Evolutionary conservation across 2,797 vertebrate species (phyloP).

Genomic region (Microctenopoma stevenorrisi): DNA sequence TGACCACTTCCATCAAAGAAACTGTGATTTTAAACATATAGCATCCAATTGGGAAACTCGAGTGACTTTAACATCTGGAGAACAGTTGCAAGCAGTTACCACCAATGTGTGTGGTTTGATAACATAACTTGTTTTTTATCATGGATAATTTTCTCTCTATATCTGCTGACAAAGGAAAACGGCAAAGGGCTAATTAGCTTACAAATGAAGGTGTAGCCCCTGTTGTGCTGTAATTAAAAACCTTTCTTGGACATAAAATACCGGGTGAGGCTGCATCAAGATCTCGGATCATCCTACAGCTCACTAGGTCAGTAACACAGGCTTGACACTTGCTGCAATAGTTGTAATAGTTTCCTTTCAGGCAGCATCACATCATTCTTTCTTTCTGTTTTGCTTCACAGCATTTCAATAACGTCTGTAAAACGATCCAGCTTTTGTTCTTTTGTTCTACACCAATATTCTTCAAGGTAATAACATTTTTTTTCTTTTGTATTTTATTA

Average conservation of each 20-base stretch:
- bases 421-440: conserved; percentile 35
- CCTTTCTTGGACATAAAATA: conserved; percentile 17
- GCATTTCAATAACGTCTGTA: conserved; percentile 46
- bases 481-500: conserved; percentile 14
- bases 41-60: conserved; percentile 55
- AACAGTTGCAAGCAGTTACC: conserved; percentile 18
- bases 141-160: conserved; percentile 26
- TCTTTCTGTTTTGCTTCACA: conserved; percentile 49
- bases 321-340: conserved; percentile 33
- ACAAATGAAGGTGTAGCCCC: conserved; percentile 20
- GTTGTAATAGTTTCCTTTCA: conserved; percentile 41
- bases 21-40: conserved; percentile 53
- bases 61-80: conserved; percentile 44
- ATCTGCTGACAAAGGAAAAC: conserved; percentile 36
- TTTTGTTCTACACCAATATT: conserved; percentile 26
- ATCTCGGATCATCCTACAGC: conserved; percentile 27
- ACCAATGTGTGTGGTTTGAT: conserved; percentile 12
- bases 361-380: conserved; percentile 35
- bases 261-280: conserved; percentile 16
- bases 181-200: conserved; percentile 16
- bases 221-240: conserved; percentile 34
- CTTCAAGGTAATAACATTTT: conserved; percentile 32
- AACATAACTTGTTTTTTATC: conserved; percentile 23
- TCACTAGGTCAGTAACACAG: conserved; percentile 22
- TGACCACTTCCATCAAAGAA: conserved; percentile 35